Evolutionary conservation across 2,113 vertebrate genomes (phyloP).

Genomic region (Nematolebias whitei): DNA sequence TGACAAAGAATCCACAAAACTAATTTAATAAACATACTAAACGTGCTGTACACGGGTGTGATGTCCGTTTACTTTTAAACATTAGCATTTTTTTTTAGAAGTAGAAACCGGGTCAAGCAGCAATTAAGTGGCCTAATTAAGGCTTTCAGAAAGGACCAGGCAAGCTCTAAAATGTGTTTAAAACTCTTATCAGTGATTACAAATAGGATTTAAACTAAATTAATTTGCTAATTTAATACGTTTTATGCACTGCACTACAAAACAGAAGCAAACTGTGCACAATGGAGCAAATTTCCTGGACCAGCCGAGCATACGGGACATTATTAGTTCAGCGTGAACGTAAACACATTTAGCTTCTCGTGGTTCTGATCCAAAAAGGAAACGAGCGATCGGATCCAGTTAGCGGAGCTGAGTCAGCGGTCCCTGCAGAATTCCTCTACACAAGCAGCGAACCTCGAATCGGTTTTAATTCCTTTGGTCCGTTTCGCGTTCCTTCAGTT

Average conservation of each 20-base stretch:
- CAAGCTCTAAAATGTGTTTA: background rate
- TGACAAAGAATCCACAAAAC: background rate
- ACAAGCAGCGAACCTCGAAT: constrained; percentile 44
- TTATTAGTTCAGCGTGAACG: constrained; percentile 17
- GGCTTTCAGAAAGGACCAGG: background rate
- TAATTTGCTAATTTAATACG: constrained; percentile 1
- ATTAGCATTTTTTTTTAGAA: background rate
- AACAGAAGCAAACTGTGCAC: background rate
- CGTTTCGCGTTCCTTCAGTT: constrained; percentile 7
- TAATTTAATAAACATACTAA: background rate
- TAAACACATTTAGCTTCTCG: constrained; percentile 41
- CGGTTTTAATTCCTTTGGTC: constrained; percentile 36
- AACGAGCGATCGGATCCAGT: constrained; percentile 49
- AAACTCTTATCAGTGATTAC: background rate
- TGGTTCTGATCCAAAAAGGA: constrained; percentile 41
- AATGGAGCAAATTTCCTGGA: constrained; percentile 9
- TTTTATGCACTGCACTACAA: background rate
- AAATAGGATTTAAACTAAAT: background rate
- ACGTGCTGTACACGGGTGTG: too few relatives aligned
- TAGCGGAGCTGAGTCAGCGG: constrained; percentile 21
- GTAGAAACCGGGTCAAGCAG: background rate
- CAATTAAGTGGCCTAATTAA: background rate
- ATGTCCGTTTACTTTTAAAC: background rate
- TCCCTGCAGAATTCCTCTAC: constrained; percentile 35
- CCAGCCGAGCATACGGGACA: background rate